Evolutionary conservation across 2,797 vertebrate species (phyloP).

Genomic region (Melanogrammus aeglefinus): DNA sequence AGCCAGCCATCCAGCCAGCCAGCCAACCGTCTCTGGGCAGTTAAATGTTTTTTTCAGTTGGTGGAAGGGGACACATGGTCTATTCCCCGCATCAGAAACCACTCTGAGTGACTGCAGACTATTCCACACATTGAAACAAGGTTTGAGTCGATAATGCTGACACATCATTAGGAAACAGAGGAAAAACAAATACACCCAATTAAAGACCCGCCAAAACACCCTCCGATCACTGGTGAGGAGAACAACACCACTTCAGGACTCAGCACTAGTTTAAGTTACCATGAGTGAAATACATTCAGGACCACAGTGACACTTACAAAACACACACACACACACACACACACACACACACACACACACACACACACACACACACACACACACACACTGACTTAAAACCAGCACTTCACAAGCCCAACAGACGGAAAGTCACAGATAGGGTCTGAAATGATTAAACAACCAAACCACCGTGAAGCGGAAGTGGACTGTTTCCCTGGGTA

Average conservation of each 20-base stretch:
- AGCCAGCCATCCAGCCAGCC: too few species aligned
- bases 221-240: background rate
- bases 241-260: background rate
- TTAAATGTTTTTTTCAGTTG: too few species aligned
- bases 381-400: background rate
- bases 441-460: background rate
- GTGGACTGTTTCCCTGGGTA: background rate
- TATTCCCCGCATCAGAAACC: too few species aligned
- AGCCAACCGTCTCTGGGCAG: too few species aligned
- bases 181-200: constrained; percentile 33
- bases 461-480: background rate
- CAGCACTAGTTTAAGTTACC: background rate
- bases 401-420: background rate
- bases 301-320: constrained; percentile 46
- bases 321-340: constrained; percentile 31
- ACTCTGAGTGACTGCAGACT: background rate
- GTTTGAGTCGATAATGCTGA: too few species aligned
- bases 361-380: background rate
- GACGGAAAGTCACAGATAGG: background rate
- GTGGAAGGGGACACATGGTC: too few species aligned
- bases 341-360: background rate
- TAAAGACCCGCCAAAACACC: constrained; percentile 10
- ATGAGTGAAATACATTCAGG: constrained; percentile 41
- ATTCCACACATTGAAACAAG: background rate
- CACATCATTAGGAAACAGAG: constrained; percentile 2